phyloP scores from a whole-genome alignment of 2,113 vertebrate species.

The Hippocampus abdominalis region DNA sequence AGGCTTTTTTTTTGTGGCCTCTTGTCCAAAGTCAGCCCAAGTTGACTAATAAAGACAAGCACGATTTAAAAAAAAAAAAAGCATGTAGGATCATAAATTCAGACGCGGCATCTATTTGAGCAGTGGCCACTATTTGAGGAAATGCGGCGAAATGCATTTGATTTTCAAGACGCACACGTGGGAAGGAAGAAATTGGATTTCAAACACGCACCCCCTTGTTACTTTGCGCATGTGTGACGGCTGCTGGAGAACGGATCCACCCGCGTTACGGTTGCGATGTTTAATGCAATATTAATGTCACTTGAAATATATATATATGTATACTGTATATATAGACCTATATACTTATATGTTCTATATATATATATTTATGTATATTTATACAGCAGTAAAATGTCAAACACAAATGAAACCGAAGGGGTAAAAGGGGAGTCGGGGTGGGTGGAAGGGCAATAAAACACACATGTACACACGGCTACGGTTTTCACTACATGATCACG shows the following conservation, averaged over 20 bases:
- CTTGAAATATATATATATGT: constrained; percentile 62
- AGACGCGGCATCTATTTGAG: constrained; percentile 9
- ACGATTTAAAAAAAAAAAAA: background rate
- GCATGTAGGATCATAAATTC: background rate
- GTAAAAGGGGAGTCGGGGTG: constrained; percentile 50
- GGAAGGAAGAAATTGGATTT: constrained; percentile 54
- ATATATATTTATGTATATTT: constrained; percentile 68
- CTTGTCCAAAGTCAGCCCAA: background rate
- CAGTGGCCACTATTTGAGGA: constrained; percentile 7
- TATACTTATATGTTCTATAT: constrained; percentile 49
- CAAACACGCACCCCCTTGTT: constrained; percentile 16
- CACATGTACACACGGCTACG: constrained; percentile 67
- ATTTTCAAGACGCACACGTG: constrained; percentile 32
- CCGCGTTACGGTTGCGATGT: constrained; percentile 14
- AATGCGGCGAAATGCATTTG: constrained; percentile 6
- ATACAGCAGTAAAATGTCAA: constrained; percentile 69
- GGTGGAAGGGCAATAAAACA: constrained; percentile 61
- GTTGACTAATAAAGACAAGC: too few relatives aligned
- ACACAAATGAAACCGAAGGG: constrained; percentile 61
- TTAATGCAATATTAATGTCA: constrained; percentile 61
- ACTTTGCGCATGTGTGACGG: constrained; percentile 30
- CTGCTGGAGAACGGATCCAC: constrained; percentile 18
- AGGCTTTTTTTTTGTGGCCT: background rate
- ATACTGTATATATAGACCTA: constrained; percentile 53
- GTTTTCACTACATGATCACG: constrained; percentile 68